Conservation (phyloP, 1,140 invertebrate genomes). For the Zaprionus lachaisei region DNA sequence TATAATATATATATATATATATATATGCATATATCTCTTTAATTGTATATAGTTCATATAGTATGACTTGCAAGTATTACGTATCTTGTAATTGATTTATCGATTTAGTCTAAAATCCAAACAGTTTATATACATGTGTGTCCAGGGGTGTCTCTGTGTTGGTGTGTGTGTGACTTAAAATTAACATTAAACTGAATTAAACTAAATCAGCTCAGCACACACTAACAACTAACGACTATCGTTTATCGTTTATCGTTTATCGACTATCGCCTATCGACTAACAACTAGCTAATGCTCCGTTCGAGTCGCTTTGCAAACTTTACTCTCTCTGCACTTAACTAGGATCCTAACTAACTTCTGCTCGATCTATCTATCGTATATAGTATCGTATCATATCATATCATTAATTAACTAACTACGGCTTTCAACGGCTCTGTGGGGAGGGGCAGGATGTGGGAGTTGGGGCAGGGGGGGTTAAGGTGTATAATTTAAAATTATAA, state of each 20-base stretch:
- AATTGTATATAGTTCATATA: constrained; percentile 22
- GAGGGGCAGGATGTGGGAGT: neutral
- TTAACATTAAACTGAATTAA: constrained; percentile 70
- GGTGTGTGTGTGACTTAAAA: constrained; percentile 53
- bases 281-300: constrained; percentile 20
- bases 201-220: constrained; percentile 77
- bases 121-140: constrained; percentile 41
- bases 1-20: constrained; percentile 7
- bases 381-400: constrained; percentile 3
- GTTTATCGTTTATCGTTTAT: neutral
- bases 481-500: constrained; percentile 41
- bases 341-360: neutral
- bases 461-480: neutral
- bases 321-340: constrained; percentile 20
- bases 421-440: constrained; percentile 39
- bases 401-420: constrained; percentile 48
- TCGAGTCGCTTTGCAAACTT: constrained; percentile 32
- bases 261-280: neutral
- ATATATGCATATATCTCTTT: constrained; percentile 23
- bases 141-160: neutral
- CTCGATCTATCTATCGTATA: constrained; percentile 14
- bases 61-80: constrained; percentile 70
- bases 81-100: constrained; percentile 69
- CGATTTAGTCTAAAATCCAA: constrained; percentile 34
- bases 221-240: constrained; percentile 53